Evolutionary conservation across 30 jellyfish, hydroid and myxozoan species (phyloP), one percentile per base, ranked within the genome.

Genomic region (Hydractinia echinata): DNA sequence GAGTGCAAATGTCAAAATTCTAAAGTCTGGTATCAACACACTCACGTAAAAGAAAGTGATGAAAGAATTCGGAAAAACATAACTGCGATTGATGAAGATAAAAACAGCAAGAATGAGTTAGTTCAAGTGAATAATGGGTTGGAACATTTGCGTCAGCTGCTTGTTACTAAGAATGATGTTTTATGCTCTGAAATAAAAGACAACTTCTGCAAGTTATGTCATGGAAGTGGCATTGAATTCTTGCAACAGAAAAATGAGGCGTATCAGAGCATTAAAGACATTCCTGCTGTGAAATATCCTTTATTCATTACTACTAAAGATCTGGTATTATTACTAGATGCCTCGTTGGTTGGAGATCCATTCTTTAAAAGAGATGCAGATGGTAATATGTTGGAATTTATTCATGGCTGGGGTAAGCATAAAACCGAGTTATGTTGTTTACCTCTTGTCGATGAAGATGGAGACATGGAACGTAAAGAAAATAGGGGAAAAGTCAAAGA

Each of bases 351-450:
- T 5, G 97, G 97, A 49, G 79, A 77, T 50, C 71, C 84, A 60
- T 91, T 85, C 79, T 86, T 91, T 61, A 78, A 83, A 15, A 88
- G 96, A 49, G 91, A 73, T n/a, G 69, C 30, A 39, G 53, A 66
- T 51, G 91, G 96, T 13, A 81, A 89, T 70, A 66, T 83, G 55
- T 21, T 83, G 76, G 55, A 67, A 10, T 81, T 77, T 2, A 54
- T 89, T 62, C 91, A 95, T 6, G 96, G 95, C 14, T 89, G 96
- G 96, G 93, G 91, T 5, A 88, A 89, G 70, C 72, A 48, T 18
- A 88, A 84, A 55, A 79, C 82, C 76, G 89, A 80, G 39, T 55
- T 82, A 62, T 66, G 88, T 9, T 84, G 54, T 73, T 66, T 89
- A 30, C 96, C 92, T 4, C 67, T 49, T 18, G 73, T 84, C 48